Conservation (phyloP, 2,113 vertebrate genomes). For the Speoplatyrhinus poulsoni region DNA sequence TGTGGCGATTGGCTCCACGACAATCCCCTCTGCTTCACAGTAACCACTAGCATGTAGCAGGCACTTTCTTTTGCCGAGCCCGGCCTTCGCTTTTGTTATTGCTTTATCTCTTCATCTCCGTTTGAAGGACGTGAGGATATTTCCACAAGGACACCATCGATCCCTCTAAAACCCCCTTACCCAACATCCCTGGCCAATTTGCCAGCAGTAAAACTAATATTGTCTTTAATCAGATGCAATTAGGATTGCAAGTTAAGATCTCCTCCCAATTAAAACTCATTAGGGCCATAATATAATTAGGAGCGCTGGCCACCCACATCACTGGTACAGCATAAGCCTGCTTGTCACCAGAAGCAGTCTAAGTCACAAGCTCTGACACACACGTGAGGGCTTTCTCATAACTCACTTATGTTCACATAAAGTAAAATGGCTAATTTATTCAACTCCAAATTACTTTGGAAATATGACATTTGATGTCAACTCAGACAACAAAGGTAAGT, state of each 20-base stretch:
- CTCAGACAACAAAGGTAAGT: too few species aligned
- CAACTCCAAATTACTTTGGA: not conserved
- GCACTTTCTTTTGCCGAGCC: conserved; percentile 25
- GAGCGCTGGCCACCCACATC: conserved; percentile 66
- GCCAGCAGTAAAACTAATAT: conserved; percentile 80
- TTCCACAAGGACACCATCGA: conserved; percentile 73
- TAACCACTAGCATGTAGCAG: conserved; percentile 15
- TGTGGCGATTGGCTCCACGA: not conserved
- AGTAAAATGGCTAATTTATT: not conserved
- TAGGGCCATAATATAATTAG: conserved; percentile 78
- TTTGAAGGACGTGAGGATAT: conserved; percentile 62
- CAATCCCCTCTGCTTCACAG: not conserved
- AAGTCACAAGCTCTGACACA: conserved; percentile 29
- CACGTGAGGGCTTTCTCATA: not conserved
- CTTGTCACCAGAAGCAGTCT: conserved; percentile 51
- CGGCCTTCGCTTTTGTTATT: conserved; percentile 23
- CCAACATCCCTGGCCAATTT: conserved; percentile 71
- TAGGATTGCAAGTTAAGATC: conserved; percentile 80
- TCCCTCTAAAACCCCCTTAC: conserved; percentile 48
- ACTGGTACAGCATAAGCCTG: conserved; percentile 25
- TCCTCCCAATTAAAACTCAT: conserved; percentile 82
- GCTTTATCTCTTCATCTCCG: conserved; percentile 40
- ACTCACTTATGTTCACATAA: too few species aligned
- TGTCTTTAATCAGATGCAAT: conserved; percentile 85
- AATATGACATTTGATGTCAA: too few species aligned